phyloP scores from a whole-genome alignment of 2,888 invertebrate genomes.

The Zygogramma bicolorata region DNA sequence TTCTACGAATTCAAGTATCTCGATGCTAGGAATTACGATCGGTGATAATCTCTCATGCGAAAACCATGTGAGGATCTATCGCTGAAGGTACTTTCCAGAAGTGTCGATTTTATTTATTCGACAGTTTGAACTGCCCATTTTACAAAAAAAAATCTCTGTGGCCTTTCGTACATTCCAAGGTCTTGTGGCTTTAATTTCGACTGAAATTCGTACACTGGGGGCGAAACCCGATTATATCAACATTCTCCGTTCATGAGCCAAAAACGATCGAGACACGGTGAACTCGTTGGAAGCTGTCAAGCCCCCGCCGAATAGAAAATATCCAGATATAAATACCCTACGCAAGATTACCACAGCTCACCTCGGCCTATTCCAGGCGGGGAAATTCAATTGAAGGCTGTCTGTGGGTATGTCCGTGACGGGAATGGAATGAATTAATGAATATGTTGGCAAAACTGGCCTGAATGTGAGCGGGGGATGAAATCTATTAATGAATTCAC shows the following conservation, averaged over 20 bases:
- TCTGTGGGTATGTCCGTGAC: constrained; percentile 1
- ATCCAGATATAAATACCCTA: not conserved
- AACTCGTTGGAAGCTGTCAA: not conserved
- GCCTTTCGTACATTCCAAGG: too few species aligned
- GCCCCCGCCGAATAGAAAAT: not conserved
- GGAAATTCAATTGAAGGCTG: constrained; percentile 7
- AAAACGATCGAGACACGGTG: not conserved
- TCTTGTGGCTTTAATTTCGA: too few species aligned
- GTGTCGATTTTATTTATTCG: too few species aligned
- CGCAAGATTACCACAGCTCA: not conserved
- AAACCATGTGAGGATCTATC: too few species aligned
- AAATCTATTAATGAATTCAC: not conserved
- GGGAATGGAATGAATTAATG: constrained; percentile 3
- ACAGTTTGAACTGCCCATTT: too few species aligned
- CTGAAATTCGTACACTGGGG: too few species aligned
- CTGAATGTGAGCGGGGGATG: not conserved
- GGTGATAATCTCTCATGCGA: too few species aligned
- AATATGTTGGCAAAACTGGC: not conserved
- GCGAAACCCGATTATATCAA: too few species aligned
- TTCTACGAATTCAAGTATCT: too few species aligned
- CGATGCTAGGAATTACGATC: too few species aligned
- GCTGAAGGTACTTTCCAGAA: too few species aligned
- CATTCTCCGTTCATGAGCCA: not conserved
- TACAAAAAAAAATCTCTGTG: too few species aligned
- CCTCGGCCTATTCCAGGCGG: not conserved